Evolutionary conservation across 2,113 vertebrate genomes (phyloP).

Genomic region (Peromyscus polionotus): DNA sequence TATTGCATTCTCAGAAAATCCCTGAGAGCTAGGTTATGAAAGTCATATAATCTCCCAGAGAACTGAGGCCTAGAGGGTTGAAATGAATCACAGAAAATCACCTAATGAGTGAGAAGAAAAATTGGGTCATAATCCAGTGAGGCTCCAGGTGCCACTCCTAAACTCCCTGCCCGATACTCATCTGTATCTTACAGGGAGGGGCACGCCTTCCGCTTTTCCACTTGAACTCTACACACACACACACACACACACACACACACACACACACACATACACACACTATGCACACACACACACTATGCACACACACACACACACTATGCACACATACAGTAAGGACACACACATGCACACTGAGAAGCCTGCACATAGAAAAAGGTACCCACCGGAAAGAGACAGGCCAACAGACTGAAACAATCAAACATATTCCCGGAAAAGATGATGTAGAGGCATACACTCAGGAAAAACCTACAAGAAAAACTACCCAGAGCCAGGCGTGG

Average conservation of each 20-base stretch:
- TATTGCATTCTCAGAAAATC: slow-evolving; percentile 66
- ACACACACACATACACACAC: background rate
- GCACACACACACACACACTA: background rate
- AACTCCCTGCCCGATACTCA: background rate
- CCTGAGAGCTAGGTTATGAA: slow-evolving; percentile 48
- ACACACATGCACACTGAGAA: background rate
- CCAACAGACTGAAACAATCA: background rate
- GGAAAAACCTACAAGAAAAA: background rate
- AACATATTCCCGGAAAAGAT: background rate
- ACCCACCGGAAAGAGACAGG: background rate
- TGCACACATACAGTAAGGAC: background rate
- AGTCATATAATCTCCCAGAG: slow-evolving; percentile 62
- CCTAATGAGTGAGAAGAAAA: background rate
- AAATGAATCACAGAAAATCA: slow-evolving; percentile 63
- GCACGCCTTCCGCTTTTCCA: background rate
- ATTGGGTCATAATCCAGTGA: background rate
- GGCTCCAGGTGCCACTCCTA: no score
- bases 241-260: no score
- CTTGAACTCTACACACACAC: background rate
- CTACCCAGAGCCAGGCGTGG: background rate
- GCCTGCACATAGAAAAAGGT: background rate
- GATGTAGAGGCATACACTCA: background rate
- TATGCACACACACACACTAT: background rate
- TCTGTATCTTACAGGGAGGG: background rate
- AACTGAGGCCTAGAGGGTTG: slow-evolving; percentile 33